These are phyloP conservation scores for Apteryx mantelli DNA, from an alignment of 2,113 vertebrate species.

Conservation along the genomic window DNA sequence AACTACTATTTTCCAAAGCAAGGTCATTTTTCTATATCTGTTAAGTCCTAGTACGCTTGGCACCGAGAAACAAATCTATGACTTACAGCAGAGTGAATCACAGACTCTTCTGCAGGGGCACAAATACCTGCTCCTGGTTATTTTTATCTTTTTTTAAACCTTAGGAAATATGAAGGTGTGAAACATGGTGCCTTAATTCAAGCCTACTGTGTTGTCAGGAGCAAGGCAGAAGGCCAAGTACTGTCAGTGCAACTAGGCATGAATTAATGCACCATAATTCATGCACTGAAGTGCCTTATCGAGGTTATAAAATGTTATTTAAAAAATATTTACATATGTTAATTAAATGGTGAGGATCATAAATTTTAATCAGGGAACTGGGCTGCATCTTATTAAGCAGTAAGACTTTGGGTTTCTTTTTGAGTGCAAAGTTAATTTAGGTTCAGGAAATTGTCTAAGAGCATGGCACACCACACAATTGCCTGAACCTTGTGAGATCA, in stretches of 20 bases:
- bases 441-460: not conserved
- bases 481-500: not conserved
- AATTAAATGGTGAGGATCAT: conserved; percentile 45
- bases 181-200: conserved; percentile 64
- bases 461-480: not conserved
- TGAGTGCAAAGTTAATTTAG: conserved; percentile 1
- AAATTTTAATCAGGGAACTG: conserved; percentile 41
- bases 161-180: conserved; percentile 48
- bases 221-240: conserved; percentile 52
- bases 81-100: not conserved
- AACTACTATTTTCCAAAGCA: not conserved
- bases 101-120: not conserved
- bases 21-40: not conserved
- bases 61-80: not conserved
- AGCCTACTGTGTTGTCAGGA: conserved; percentile 31
- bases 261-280: conserved; percentile 54
- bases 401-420: conserved; percentile 1
- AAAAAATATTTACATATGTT: conserved; percentile 65
- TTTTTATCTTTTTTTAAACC: conserved; percentile 44
- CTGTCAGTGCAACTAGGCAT: conserved; percentile 49
- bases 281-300: conserved; percentile 37
- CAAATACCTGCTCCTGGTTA: not conserved
- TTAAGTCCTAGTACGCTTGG: not conserved
- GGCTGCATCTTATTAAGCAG: conserved; percentile 16
- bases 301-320: conserved; percentile 53